These are phyloP conservation scores for Epinephelus moara DNA, from an alignment of 2,113 vertebrate species.

Conservation along the genomic window DNA sequence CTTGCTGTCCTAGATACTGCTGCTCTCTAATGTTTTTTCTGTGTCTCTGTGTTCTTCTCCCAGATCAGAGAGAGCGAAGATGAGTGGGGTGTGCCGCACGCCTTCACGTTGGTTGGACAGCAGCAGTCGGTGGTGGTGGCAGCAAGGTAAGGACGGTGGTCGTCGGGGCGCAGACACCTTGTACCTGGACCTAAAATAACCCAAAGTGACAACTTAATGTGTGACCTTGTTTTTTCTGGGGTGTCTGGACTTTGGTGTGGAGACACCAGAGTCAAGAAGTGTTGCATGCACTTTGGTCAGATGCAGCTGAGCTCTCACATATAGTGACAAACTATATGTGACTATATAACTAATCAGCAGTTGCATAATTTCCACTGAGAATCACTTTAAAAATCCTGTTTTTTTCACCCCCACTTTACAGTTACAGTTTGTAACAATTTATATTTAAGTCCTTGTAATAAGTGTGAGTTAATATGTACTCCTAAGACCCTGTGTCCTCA, in stretches of 20 bases:
- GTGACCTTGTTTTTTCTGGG: background rate
- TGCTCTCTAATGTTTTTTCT: constrained; percentile 58
- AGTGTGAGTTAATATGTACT: too few species aligned
- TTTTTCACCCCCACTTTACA: background rate
- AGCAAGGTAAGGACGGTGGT: constrained; percentile 87
- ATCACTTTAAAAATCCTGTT: background rate
- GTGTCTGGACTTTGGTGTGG: background rate
- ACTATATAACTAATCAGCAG: background rate
- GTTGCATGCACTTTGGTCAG: background rate
- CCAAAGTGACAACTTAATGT: background rate
- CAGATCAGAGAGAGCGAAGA: constrained; percentile 96
- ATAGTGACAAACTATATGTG: background rate
- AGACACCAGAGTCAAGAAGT: background rate
- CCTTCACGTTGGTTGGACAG: constrained; percentile 92
- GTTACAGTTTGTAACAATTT: background rate
- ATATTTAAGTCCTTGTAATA: too few species aligned
- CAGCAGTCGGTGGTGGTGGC: constrained; percentile 94
- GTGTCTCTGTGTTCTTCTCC: constrained; percentile 52
- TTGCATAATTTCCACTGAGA: background rate
- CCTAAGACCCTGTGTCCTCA: too few species aligned
- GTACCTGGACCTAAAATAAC: background rate
- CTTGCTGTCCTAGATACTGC: constrained; percentile 67
- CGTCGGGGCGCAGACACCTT: background rate
- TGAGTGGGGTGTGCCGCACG: constrained; percentile 97
- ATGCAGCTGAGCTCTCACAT: background rate